Evolutionary conservation across 1,140 invertebrate genomes (phyloP).

Genomic region (Cydia pomonella): DNA sequence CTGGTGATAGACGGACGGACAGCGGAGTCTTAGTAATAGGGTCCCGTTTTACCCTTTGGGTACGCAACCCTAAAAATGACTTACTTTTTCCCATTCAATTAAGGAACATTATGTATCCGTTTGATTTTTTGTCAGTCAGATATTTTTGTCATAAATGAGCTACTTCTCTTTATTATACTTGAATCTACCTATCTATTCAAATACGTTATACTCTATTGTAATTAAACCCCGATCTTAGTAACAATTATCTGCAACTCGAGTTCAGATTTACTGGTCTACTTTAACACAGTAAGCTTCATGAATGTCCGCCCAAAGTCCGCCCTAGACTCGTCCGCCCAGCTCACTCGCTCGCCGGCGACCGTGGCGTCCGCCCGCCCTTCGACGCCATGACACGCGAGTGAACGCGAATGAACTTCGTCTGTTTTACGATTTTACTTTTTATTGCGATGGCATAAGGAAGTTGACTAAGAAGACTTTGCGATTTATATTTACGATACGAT

Average conservation of each 20-base stretch:
- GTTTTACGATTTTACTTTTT: neutral
- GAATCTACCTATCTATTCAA: too few species aligned
- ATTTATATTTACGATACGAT: neutral
- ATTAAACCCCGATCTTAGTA: neutral
- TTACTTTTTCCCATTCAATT: too few species aligned
- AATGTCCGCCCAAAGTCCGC: neutral
- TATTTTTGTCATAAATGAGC: too few species aligned
- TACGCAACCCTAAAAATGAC: too few species aligned
- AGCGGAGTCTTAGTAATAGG: too few species aligned
- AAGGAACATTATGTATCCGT: too few species aligned
- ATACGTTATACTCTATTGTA: neutral
- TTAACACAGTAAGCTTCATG: neutral
- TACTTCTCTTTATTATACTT: too few species aligned
- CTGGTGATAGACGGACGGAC: too few species aligned
- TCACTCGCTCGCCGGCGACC: slow-evolving; percentile 53
- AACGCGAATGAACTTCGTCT: slow-evolving; percentile 14
- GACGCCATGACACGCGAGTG: slow-evolving; percentile 31
- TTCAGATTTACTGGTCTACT: neutral
- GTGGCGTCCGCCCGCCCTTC: slow-evolving; percentile 54
- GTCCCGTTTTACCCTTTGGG: too few species aligned
- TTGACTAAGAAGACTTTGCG: neutral
- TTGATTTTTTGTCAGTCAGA: too few species aligned
- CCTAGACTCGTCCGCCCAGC: slow-evolving; percentile 37
- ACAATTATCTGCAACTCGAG: neutral
- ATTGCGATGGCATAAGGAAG: slow-evolving; percentile 26